Percentiles rank a stretch among this genome's conserved stretches.
These are phyloP conservation scores for Lysandra bellargus DNA, from an alignment of 2,888 invertebrate genomes.

Conservation along the genomic window DNA sequence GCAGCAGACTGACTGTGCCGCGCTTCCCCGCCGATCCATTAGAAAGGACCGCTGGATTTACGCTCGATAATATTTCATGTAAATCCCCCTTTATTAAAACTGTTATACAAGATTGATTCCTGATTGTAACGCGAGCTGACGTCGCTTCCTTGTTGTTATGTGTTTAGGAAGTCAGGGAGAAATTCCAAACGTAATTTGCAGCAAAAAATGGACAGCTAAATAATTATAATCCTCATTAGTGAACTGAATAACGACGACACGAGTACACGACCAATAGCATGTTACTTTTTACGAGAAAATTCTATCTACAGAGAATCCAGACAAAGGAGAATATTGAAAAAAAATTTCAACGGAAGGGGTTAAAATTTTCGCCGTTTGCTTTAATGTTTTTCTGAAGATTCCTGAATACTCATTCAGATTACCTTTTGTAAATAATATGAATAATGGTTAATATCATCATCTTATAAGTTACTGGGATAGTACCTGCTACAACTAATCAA, in stretches of 20 bases:
- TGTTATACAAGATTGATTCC: slow-evolving; percentile 24
- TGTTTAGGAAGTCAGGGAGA: slow-evolving; percentile 4
- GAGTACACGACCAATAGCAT: background rate
- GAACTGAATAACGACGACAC: background rate
- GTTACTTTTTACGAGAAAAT: background rate
- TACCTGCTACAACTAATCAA: background rate
- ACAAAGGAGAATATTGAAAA: background rate
- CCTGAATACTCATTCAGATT: no score
- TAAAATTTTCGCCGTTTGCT: background rate
- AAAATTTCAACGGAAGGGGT: background rate
- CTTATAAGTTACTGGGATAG: background rate
- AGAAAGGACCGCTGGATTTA: slow-evolving; percentile 18
- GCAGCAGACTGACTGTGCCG: slow-evolving; percentile 59
- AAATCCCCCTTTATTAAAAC: slow-evolving; percentile 18
- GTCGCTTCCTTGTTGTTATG: slow-evolving; percentile 5
- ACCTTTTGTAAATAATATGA: background rate
- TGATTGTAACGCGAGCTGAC: slow-evolving; percentile 17
- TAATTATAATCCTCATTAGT: slow-evolving; percentile 9
- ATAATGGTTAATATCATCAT: background rate
- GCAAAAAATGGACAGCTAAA: background rate
- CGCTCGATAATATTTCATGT: slow-evolving; percentile 16
- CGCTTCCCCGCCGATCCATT: slow-evolving; percentile 47
- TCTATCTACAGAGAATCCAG: background rate
- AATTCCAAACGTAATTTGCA: background rate
- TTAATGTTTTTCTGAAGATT: background rate